A percentile compares a stretch with the other conserved stretches of the same genome.
These are phyloP conservation scores for Bhutanitis thaidina DNA, from an alignment of 2,888 invertebrate genomes.

Conservation along the genomic window DNA sequence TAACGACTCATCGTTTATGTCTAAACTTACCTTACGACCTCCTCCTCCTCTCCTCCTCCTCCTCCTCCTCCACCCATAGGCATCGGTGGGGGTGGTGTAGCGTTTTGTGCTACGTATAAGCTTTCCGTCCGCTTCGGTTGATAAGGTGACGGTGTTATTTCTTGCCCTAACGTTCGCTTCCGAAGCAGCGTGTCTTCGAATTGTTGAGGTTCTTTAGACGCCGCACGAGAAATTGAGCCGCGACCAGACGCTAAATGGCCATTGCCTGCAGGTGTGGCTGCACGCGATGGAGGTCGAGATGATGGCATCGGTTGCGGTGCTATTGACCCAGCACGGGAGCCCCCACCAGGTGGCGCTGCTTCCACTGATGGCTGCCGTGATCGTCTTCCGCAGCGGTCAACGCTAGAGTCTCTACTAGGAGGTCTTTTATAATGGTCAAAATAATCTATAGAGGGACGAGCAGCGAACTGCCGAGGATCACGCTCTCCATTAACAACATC, in stretches of 20 bases:
- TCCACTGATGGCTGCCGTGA: constrained; percentile 91
- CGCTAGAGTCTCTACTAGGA: constrained; percentile 92
- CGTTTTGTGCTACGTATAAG: constrained; percentile 83
- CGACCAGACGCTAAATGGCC: constrained; percentile 83
- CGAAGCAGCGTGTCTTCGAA: constrained; percentile 91
- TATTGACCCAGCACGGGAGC: constrained; percentile 85
- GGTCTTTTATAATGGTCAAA: constrained; percentile 97
- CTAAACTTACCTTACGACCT: constrained; percentile 60
- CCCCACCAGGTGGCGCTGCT: constrained; percentile 70
- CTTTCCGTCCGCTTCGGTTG: constrained; percentile 96
- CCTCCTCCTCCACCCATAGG: constrained; percentile 59
- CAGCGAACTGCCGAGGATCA: constrained; percentile 58
- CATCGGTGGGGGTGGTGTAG: constrained; percentile 67
- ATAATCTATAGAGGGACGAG: constrained; percentile 88
- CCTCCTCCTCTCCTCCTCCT: constrained; percentile 52
- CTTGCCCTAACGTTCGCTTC: constrained; percentile 91
- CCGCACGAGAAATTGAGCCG: constrained; percentile 76
- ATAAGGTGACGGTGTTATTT: constrained; percentile 91
- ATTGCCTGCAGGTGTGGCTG: constrained; percentile 80
- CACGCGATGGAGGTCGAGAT: constrained; percentile 79
- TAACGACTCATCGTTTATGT: too few relatives aligned
- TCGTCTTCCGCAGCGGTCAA: constrained; percentile 88
- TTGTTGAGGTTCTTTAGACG: constrained; percentile 78
- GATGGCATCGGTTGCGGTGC: constrained; percentile 87
- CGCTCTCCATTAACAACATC: constrained; percentile 56